These are phyloP conservation scores for Cichlasoma orientale DNA, from an alignment of 2,797 vertebrate genomes.

Conservation along the genomic window DNA sequence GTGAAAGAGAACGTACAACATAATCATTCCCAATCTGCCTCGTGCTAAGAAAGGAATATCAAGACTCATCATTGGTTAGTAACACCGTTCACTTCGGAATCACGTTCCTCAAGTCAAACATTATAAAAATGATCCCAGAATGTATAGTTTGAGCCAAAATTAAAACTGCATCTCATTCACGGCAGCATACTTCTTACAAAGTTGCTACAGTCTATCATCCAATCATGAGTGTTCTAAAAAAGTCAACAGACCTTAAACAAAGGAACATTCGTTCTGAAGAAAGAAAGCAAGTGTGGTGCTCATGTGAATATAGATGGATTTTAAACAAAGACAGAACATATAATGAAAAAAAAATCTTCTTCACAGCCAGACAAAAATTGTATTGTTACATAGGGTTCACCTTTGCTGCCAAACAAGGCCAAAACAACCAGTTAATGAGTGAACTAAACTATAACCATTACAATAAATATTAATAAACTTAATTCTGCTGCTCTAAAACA, in stretches of 20 bases:
- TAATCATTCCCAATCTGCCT: conserved; percentile 40
- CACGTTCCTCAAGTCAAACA: conserved; percentile 67
- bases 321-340: too few species aligned
- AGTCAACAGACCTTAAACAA: too few species aligned
- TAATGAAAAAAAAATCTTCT: too few species aligned
- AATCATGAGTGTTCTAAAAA: background rate
- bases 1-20: fast-evolving
- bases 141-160: conserved; percentile 57
- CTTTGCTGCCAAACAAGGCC: fast-evolving
- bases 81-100: conserved; percentile 69
- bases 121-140: conserved; percentile 83
- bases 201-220: background rate
- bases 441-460: fast-evolving
- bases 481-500: too few species aligned
- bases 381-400: background rate
- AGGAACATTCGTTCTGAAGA: too few species aligned
- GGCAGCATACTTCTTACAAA: background rate
- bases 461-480: too few species aligned
- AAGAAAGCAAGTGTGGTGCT: too few species aligned
- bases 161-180: background rate
- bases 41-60: conserved; percentile 11
- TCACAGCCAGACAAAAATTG: too few species aligned
- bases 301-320: too few species aligned
- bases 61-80: conserved; percentile 67
- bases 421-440: fast-evolving